Evolutionary conservation across 2,797 vertebrate genomes (phyloP), one percentile per base, ranked within the genome.

Genomic region (Myotis vivesi): DNA sequence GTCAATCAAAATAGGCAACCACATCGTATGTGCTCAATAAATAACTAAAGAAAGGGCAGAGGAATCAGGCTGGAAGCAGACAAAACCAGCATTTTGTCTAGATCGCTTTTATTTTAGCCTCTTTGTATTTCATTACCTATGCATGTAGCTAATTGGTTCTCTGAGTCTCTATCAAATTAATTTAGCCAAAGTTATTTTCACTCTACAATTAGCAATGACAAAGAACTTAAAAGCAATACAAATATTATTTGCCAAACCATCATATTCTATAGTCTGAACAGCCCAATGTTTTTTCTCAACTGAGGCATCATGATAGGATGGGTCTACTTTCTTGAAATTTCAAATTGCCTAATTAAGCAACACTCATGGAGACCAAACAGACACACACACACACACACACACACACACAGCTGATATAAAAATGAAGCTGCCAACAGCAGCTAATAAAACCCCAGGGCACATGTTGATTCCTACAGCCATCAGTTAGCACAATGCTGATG

Each of bases 131-230:
- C 91, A 64, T 72, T 64, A 80, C 80, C 82, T 85, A 2, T 15
- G 17, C 16, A 28, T 28, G 49, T 23, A 46, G 55, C 62, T 86
- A 89, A 81, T 72, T 92, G 44, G 55, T 83, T 95, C 84, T 91
- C 76, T 55, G 41, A 64, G 59, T 64, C 36, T 69, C 84, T 51
- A 77, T 62, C n/a, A 81, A 95, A 96, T 87, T 92, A 77, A 94
- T 76, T 85, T 62, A 17, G 28, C 62, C 53, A 36, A 85, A 83
- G n/a, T 72, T 76, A 92, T 89, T 85, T 72, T 94, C 72, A 59
- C 62, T 77, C 72, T 69, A 25, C 84, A 80, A n/a, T 83, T 77
- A 59, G 49, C 16, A 46, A 57, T 46, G 30, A 36, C 76, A 75
- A 95, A 73, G 66, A 92, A 90, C 49, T 71, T 83, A 83, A 62